A percentile compares a stretch with the other conserved stretches of the same genome.
phyloP scores from a whole-genome alignment of 2,888 invertebrate species.

The Gymnosoma rotundatum region DNA sequence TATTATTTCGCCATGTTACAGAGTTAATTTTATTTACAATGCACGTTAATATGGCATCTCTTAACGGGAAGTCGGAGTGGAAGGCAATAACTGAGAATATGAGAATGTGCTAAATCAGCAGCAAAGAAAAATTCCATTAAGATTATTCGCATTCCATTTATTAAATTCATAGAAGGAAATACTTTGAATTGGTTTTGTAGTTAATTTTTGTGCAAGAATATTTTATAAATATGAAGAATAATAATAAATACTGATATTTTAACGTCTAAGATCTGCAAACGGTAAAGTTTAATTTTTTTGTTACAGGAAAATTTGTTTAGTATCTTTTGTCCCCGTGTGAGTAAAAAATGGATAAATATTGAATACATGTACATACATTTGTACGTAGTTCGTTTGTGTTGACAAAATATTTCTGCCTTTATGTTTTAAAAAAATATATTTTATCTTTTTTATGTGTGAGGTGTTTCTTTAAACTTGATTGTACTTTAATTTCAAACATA shows the following conservation, averaged over 20 bases:
- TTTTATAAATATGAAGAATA: not conserved
- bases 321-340: not conserved
- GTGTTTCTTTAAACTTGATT: too few relatives aligned
- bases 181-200: conserved; percentile 34
- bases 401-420: too few relatives aligned
- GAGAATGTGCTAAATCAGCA: conserved; percentile 44
- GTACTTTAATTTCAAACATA: too few relatives aligned
- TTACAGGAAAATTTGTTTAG: not conserved
- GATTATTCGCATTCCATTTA: conserved; percentile 70
- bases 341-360: conserved; percentile 1
- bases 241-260: not conserved
- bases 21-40: not conserved
- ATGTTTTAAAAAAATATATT: too few relatives aligned
- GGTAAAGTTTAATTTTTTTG: not conserved
- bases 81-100: conserved; percentile 26
- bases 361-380: not conserved
- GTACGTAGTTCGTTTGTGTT: not conserved
- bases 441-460: too few relatives aligned
- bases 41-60: conserved; percentile 7
- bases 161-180: conserved; percentile 59
- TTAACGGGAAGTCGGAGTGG: not conserved
- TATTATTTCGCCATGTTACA: too few relatives aligned
- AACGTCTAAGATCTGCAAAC: not conserved
- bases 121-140: conserved; percentile 67
- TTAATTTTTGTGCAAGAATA: not conserved